A percentile compares a stretch with the other conserved stretches of the same genome.
phyloP scores from a whole-genome alignment of 2,113 vertebrate genomes.

The Dolichotis patagonum region DNA sequence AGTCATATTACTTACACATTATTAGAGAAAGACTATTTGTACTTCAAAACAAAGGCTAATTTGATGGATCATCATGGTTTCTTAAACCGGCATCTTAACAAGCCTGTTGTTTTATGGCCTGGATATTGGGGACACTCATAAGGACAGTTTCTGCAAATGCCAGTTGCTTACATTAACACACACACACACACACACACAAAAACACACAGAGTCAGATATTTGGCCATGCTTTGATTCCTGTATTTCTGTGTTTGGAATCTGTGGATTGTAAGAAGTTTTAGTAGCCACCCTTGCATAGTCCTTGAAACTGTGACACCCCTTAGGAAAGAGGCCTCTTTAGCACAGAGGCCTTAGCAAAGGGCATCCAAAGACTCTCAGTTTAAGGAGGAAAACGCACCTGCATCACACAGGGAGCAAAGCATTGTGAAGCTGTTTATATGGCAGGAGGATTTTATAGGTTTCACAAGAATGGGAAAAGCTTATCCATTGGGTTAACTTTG shows the following conservation, averaged over 20 bases:
- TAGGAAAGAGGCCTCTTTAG: not conserved
- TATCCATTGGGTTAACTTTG: not conserved
- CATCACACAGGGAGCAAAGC: not conserved
- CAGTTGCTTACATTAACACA: not conserved
- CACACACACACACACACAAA: not conserved
- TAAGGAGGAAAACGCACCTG: conserved; percentile 12
- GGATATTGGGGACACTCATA: conserved; percentile 21
- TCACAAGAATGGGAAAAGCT: conserved; percentile 10
- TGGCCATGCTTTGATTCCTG: conserved; percentile 70
- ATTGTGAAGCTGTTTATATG: conserved; percentile 4
- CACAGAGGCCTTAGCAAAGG: not conserved
- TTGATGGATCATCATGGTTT: conserved; percentile 85
- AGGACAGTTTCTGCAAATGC: conserved; percentile 59
- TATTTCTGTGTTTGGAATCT: conserved; percentile 25
- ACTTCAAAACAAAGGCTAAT: conserved; percentile 75
- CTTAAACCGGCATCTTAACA: conserved; percentile 74
- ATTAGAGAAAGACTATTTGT: conserved; percentile 80
- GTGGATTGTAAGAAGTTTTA: conserved; percentile 2
- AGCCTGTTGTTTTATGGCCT: conserved; percentile 67
- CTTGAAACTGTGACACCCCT: conserved; percentile 53
- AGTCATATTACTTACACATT: conserved; percentile 77
- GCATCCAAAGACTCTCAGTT: not conserved
- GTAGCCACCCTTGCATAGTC: not conserved
- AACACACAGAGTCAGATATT: not conserved
- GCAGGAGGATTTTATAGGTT: not conserved